Percentiles rank a stretch among this genome's conserved stretches.
These are phyloP conservation scores for Alosa alosa DNA, from an alignment of 2,113 vertebrate genomes.

Conservation along the genomic window DNA sequence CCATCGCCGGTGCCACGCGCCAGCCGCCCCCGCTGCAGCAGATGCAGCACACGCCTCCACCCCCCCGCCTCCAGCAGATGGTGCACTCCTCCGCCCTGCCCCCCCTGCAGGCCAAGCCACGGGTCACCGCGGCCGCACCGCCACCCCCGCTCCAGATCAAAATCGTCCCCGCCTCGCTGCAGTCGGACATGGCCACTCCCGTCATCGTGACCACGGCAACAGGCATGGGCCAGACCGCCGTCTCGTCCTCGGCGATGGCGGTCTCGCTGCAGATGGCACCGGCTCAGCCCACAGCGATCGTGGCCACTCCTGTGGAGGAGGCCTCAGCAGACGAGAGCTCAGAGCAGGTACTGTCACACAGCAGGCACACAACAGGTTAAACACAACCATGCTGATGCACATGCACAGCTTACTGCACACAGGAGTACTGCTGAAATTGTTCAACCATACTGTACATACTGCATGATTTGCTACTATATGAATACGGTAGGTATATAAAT, in stretches of 20 bases:
- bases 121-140: slow-evolving; percentile 60
- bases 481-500: too few species aligned
- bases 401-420: too few species aligned
- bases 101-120: slow-evolving; percentile 71
- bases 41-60: slow-evolving; percentile 77
- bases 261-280: slow-evolving; percentile 67
- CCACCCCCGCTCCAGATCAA: slow-evolving; percentile 86
- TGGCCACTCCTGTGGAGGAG: not conserved
- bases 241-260: slow-evolving; percentile 61
- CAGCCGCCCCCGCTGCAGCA: slow-evolving; percentile 84
- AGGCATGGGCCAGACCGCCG: slow-evolving; percentile 48
- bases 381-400: too few species aligned
- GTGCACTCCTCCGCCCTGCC: slow-evolving; percentile 58
- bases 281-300: slow-evolving; percentile 51
- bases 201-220: slow-evolving; percentile 50
- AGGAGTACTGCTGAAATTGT: too few species aligned
- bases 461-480: too few species aligned
- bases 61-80: slow-evolving; percentile 71
- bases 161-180: slow-evolving; percentile 70
- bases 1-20: slow-evolving; percentile 50
- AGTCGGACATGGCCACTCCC: slow-evolving; percentile 55
- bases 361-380: too few species aligned
- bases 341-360: not conserved
- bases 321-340: not conserved
- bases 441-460: too few species aligned